phyloP scores from a whole-genome alignment of 2,888 invertebrate genomes.

The Andrena marginata region DNA sequence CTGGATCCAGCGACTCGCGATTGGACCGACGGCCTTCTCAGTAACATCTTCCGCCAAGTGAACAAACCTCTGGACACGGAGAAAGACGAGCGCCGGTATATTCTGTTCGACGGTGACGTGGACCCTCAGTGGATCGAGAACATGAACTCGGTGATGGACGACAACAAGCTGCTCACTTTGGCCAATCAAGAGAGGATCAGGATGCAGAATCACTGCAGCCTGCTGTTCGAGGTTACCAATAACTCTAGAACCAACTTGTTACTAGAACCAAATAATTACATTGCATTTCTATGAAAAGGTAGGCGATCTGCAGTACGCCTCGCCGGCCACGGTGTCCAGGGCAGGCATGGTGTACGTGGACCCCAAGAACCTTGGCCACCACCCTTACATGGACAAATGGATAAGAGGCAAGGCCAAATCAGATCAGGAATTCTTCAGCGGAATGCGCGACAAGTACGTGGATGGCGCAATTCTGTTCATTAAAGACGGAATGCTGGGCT shows the following conservation, averaged over 20 bases:
- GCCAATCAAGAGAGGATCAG: slow-evolving; percentile 96
- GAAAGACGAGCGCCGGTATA: slow-evolving; percentile 91
- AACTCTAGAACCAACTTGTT: background rate
- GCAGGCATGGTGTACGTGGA: slow-evolving; percentile 98
- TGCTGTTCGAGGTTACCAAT: slow-evolving; percentile 91
- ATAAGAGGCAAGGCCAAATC: slow-evolving; percentile 86
- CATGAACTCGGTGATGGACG: slow-evolving; percentile 99
- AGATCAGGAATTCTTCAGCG: slow-evolving; percentile 85
- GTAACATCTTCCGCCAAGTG: slow-evolving; percentile 96
- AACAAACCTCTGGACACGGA: slow-evolving; percentile 89
- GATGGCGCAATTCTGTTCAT: slow-evolving; percentile 90
- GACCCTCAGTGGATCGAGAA: slow-evolving; percentile 98
- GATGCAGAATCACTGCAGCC: slow-evolving; percentile 91
- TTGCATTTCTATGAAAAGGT: slow-evolving; percentile 86
- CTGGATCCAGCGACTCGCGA: slow-evolving; percentile 94
- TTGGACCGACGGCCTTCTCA: slow-evolving; percentile 97
- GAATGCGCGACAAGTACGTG: slow-evolving; percentile 92
- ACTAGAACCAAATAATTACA: too few species aligned
- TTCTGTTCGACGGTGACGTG: slow-evolving; percentile 97
- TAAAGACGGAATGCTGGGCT: slow-evolving; percentile 90
- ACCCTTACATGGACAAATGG: slow-evolving; percentile 96
- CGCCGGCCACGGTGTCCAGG: slow-evolving; percentile 96
- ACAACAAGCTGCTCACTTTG: slow-evolving; percentile 94
- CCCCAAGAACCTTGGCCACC: slow-evolving; percentile 94
- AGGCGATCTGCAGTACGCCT: slow-evolving; percentile 95